Base-by-base conservation (phyloP, 2,888 invertebrate species). In the Chironomus riparius region DNA sequence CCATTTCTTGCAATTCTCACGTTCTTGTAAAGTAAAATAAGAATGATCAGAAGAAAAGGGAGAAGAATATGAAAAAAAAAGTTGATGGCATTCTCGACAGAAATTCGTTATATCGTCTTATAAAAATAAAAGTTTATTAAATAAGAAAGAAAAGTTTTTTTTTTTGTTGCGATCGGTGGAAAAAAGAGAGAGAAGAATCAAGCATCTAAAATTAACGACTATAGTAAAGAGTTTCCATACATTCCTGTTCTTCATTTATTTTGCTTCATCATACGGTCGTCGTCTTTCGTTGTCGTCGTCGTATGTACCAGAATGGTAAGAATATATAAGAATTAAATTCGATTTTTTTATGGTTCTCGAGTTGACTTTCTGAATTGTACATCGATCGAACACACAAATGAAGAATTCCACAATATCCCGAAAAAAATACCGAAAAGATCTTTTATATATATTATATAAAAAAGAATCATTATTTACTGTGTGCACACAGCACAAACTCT, bases 291-390 rank as follows among this genome's bases (percentile, higher is more conserved):
- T 38, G 38, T 38, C 38, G 38, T 38, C 38, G 38, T 38, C 38
- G 38, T 38, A 56, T 56, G 15, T 56, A 56, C n/a, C 6, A 7
- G n/a, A 18, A 56, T 56, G 28, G 18, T 6, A 6, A 28, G 15
- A 5, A 47, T 68, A 68, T 47, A 68, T n/a, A 68, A 68, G 68
- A 68, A 68, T 68, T 68, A 68, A 68, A 68, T 68, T 68, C 38
- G 68, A 68, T 68, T 68, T 68, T n/a, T 68, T 68, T 68, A 68
- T 68, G 68, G 68, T 68, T 68, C 47, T 68, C 68, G 47, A 68
- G 68, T 68, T 68, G 68, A 68, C 68, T 68, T 47, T 68, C 21
- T n/a, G 10, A 15, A n/a, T 3, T 21, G 28, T 21, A 68, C 15
- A 65, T 13, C 22, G 65, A 65, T 21, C 65, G 22, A 65, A 18